These are phyloP conservation scores for Drosophila pallidifrons DNA, from an alignment of 1,140 invertebrate genomes.

Conservation along the genomic window DNA sequence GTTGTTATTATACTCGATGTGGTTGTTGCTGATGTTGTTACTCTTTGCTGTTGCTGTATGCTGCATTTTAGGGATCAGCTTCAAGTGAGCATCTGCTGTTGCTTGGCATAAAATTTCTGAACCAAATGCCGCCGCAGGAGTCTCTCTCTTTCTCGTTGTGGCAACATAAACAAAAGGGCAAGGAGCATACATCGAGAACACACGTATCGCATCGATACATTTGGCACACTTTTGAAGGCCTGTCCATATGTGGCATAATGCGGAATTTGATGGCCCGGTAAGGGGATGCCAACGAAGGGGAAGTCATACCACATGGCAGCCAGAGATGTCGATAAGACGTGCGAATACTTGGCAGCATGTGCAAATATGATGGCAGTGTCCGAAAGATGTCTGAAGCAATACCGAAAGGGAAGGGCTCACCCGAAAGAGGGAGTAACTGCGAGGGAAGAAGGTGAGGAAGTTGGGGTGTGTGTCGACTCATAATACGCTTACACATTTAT, in stretches of 20 bases:
- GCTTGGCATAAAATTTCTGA: conserved; percentile 22
- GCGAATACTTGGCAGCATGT: conserved; percentile 40
- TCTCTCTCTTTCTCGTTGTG: conserved; percentile 7
- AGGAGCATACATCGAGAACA: conserved; percentile 11
- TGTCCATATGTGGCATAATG: conserved; percentile 42
- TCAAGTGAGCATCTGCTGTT: conserved; percentile 26
- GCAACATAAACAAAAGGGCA: conserved; percentile 39
- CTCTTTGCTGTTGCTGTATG: conserved; percentile 2
- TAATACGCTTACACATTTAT: conserved; percentile 57
- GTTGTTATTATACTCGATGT: neutral
- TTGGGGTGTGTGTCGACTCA: conserved; percentile 1
- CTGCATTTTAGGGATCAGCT: conserved; percentile 31
- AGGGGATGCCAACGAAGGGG: neutral
- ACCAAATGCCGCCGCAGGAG: conserved; percentile 40
- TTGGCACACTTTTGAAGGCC: conserved; percentile 49
- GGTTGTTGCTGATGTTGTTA: conserved; percentile 2
- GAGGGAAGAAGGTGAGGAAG: neutral
- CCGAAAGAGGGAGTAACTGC: neutral
- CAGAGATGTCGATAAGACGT: conserved; percentile 52
- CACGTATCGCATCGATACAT: conserved; percentile 41
- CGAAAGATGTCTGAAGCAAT: conserved; percentile 18
- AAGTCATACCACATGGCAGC: conserved; percentile 34
- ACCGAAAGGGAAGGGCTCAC: neutral
- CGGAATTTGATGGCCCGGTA: neutral
- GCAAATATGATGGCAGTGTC: conserved; percentile 45